phyloP scores from a whole-genome alignment of 2,888 invertebrate genomes.

The Eupsilia transversa region DNA sequence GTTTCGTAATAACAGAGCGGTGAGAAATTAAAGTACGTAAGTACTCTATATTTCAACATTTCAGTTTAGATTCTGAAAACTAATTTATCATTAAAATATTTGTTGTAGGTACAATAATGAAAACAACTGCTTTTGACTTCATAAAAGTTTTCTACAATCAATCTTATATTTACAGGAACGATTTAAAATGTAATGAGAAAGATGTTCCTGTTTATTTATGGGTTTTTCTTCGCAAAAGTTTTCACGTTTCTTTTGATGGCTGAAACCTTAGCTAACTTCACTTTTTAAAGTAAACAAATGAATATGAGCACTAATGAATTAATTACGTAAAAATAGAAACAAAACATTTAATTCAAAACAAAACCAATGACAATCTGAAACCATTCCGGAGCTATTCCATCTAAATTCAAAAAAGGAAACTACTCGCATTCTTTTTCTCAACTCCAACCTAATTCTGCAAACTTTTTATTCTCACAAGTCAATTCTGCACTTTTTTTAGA shows the following conservation, averaged over 20 bases:
- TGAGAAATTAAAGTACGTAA: conserved; percentile 38
- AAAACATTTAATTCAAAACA: not conserved
- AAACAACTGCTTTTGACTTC: conserved; percentile 3
- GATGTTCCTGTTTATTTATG: not conserved
- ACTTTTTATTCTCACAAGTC: conserved; percentile 29
- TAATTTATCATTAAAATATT: conserved; percentile 13
- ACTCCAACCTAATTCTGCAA: conserved; percentile 36
- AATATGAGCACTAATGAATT: not conserved
- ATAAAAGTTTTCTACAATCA: not conserved
- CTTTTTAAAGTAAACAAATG: not conserved
- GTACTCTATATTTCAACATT: conserved; percentile 18
- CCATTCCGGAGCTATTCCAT: not conserved
- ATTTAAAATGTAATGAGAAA: not conserved
- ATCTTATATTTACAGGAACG: not conserved
- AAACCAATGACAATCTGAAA: conserved; percentile 7
- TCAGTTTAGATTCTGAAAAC: conserved; percentile 15
- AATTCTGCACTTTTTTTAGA: conserved; percentile 54
- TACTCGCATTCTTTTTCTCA: conserved; percentile 8
- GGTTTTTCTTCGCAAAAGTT: not conserved
- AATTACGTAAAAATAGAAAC: not conserved
- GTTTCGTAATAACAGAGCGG: conserved; percentile 58
- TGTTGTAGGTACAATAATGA: not conserved
- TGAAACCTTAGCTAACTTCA: not conserved
- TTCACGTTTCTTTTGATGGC: not conserved
- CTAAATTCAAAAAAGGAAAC: conserved; percentile 21